Conservation (phyloP, 2,797 vertebrate genomes). For the Macroramphosus scolopax region DNA sequence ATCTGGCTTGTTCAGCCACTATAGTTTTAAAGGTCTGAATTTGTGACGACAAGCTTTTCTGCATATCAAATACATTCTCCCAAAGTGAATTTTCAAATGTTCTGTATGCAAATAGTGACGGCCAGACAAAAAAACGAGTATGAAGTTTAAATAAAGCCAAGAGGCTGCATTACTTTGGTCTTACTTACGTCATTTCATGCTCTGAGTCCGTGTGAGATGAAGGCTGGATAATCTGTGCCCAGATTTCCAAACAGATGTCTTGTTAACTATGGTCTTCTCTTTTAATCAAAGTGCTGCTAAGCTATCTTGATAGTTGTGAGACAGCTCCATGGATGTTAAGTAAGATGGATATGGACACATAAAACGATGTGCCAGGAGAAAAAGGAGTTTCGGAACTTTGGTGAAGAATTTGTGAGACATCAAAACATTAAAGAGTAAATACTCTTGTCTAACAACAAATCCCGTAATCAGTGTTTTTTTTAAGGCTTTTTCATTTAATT, state of each 20-base stretch:
- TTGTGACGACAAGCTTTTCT: no score
- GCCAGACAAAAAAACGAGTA: slow-evolving; percentile 13
- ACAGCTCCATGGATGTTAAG: slow-evolving; percentile 40
- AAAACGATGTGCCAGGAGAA: slow-evolving; percentile 11
- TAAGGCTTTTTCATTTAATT: no score
- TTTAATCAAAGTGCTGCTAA: slow-evolving; percentile 80
- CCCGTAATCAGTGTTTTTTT: no score
- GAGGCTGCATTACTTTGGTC: slow-evolving; percentile 50
- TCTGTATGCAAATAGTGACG: no score
- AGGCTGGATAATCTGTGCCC: slow-evolving; percentile 71
- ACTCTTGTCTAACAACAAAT: background rate
- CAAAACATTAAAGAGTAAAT: background rate
- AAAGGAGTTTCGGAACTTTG: no score
- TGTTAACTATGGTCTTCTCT: slow-evolving; percentile 65
- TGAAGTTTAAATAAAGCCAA: slow-evolving; percentile 38
- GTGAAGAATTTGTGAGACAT: background rate
- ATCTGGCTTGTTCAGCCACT: no score
- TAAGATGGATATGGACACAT: slow-evolving; percentile 42
- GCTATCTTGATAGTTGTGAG: slow-evolving; percentile 62
- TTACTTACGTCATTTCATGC: slow-evolving; percentile 63
- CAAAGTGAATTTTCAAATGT: no score
- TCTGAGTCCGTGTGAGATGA: slow-evolving; percentile 59
- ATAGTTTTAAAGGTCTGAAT: no score
- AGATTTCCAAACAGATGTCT: slow-evolving; percentile 79
- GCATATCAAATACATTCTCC: no score